Evolutionary conservation across 2,797 vertebrate genomes (phyloP).

Genomic region (Ctenochaetus hawaiiensis): DNA sequence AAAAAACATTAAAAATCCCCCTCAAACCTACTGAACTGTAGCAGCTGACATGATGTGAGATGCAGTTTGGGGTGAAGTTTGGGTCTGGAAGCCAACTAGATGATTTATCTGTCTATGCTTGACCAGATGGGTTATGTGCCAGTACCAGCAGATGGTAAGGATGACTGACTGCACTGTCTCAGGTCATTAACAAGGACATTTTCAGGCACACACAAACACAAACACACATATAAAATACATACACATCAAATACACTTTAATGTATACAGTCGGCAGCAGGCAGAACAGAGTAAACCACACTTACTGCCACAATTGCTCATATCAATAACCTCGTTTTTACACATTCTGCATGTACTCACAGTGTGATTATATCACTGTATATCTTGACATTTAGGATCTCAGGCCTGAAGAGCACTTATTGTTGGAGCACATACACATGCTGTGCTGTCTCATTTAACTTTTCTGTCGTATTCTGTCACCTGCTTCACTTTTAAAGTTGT

Average conservation of each 20-base stretch:
- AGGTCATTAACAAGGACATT: slow-evolving; percentile 73
- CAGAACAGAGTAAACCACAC: not conserved
- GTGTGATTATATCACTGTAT: not conserved
- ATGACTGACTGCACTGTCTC: slow-evolving; percentile 69
- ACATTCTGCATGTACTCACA: not conserved
- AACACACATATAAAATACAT: slow-evolving; percentile 24
- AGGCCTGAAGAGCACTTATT: not conserved
- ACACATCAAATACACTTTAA: slow-evolving; percentile 33
- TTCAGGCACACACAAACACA: slow-evolving; percentile 43
- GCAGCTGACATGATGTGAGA: slow-evolving; percentile 58
- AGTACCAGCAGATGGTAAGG: slow-evolving; percentile 74
- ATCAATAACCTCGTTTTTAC: slow-evolving; percentile 14
- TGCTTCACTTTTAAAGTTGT: slow-evolving; percentile 28
- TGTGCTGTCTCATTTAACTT: slow-evolving; percentile 50
- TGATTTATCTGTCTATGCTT: slow-evolving; percentile 73
- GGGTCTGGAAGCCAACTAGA: slow-evolving; percentile 70
- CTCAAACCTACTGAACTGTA: slow-evolving; percentile 48
- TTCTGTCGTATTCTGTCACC: slow-evolving; percentile 11
- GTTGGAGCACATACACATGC: not conserved
- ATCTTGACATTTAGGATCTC: slow-evolving; percentile 29
- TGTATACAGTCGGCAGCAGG: slow-evolving; percentile 4
- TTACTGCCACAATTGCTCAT: not conserved
- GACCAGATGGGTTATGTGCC: slow-evolving; percentile 77
- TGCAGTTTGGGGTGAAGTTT: slow-evolving; percentile 60
- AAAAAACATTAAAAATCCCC: not conserved